Conservation (phyloP, 2,888 invertebrate genomes). For the Dynastes maya region DNA sequence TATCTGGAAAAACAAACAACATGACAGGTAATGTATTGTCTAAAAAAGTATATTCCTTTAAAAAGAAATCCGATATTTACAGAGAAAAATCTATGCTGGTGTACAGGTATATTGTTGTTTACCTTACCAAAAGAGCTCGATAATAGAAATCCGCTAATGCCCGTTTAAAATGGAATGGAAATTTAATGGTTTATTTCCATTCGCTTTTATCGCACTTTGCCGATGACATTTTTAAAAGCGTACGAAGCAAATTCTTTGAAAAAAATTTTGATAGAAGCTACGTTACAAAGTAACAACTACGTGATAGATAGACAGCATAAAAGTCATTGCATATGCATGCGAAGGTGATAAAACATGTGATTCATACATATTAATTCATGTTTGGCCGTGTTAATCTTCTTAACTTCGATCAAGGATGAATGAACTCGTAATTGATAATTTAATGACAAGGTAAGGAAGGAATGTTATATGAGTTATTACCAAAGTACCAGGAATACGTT, state of each 20-base stretch:
- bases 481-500: neutral
- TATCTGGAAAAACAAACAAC: neutral
- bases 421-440: constrained; percentile 6
- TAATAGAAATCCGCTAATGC: too few relatives aligned
- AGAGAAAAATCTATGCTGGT: too few relatives aligned
- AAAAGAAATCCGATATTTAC: too few relatives aligned
- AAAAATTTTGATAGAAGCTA: neutral
- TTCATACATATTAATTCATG: constrained; percentile 31
- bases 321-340: constrained; percentile 15
- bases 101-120: too few relatives aligned
- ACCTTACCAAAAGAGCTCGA: too few relatives aligned
- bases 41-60: too few relatives aligned
- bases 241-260: neutral
- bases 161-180: too few relatives aligned
- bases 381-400: neutral
- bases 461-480: neutral
- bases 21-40: neutral
- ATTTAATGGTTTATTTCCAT: too few relatives aligned
- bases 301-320: neutral
- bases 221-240: too few relatives aligned
- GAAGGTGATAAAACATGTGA: constrained; percentile 27
- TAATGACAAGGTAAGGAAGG: neutral
- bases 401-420: constrained; percentile 20
- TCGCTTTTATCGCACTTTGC: too few relatives aligned
- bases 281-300: neutral